Evolutionary conservation across 2,888 invertebrate species (phyloP).

Genomic region (Drosophila subquinaria): DNA sequence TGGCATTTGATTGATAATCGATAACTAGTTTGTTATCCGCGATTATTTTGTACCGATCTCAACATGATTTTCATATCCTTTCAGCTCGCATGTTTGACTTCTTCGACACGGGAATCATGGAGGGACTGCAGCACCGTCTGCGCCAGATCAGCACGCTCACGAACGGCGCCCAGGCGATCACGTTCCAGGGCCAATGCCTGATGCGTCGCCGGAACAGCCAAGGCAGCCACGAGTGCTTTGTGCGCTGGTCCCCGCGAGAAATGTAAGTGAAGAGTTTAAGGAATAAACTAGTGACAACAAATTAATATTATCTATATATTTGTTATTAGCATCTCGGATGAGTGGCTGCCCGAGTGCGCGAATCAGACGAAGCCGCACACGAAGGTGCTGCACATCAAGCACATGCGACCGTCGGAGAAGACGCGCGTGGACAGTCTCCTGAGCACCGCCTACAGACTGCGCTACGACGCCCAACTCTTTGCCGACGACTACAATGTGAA

Average conservation of each 20-base stretch:
- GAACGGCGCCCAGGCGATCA: conserved; percentile 89
- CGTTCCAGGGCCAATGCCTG: conserved; percentile 90
- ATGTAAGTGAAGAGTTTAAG: conserved; percentile 92
- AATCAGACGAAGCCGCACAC: conserved; percentile 86
- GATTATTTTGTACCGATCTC: not conserved
- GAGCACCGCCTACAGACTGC: conserved; percentile 82
- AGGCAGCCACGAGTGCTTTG: conserved; percentile 90
- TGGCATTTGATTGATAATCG: no score
- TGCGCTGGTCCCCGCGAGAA: conserved; percentile 93
- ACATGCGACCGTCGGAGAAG: conserved; percentile 83
- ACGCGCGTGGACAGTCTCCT: conserved; percentile 82
- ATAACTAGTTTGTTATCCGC: no score
- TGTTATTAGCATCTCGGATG: conserved; percentile 90
- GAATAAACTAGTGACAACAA: not conserved
- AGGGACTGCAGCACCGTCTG: conserved; percentile 94
- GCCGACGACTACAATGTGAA: conserved; percentile 71
- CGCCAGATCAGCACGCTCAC: conserved; percentile 88
- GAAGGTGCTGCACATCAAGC: conserved; percentile 87
- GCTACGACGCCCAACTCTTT: conserved; percentile 82
- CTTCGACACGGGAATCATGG: conserved; percentile 97
- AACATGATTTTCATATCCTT: conserved; percentile 72
- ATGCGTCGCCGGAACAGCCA: conserved; percentile 89
- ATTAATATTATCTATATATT: not conserved
- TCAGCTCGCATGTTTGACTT: conserved; percentile 97
- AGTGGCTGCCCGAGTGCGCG: conserved; percentile 93